Evolutionary conservation across 1,140 invertebrate genomes (phyloP).

Genomic region (Drosophila sp.): DNA sequence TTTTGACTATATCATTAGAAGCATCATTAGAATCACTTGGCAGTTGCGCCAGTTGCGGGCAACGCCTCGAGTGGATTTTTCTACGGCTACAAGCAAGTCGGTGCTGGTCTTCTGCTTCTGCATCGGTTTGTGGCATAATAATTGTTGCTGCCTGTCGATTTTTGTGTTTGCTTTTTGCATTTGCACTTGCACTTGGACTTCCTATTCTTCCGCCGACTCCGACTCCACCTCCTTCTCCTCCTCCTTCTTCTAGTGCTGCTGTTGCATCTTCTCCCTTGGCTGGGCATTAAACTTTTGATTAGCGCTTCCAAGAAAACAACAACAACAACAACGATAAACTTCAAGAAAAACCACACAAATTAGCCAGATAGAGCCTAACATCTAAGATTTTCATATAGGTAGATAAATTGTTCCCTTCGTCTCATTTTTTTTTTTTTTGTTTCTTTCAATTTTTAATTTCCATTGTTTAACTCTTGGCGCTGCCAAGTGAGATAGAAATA

Average conservation of each 20-base stretch:
- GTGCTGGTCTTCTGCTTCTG: slow-evolving; percentile 28
- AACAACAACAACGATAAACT: slow-evolving; percentile 37
- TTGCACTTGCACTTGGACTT: slow-evolving; percentile 29
- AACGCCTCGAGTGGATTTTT: slow-evolving; percentile 78
- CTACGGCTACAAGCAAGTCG: slow-evolving; percentile 63
- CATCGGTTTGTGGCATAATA: not conserved
- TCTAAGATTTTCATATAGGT: slow-evolving; percentile 18
- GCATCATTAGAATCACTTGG: slow-evolving; percentile 81
- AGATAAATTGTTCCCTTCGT: slow-evolving; percentile 14
- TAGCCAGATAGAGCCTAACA: slow-evolving; percentile 38
- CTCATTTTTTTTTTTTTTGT: slow-evolving; percentile 3
- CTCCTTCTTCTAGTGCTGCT: not conserved
- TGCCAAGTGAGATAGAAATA: slow-evolving; percentile 19
- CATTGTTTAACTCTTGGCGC: slow-evolving; percentile 43
- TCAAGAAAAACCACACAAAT: slow-evolving; percentile 54
- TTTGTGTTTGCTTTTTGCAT: slow-evolving; percentile 58
- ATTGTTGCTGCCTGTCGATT: slow-evolving; percentile 38
- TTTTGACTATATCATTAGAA: slow-evolving; percentile 81
- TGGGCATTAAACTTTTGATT: slow-evolving; percentile 73
- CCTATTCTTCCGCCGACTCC: not conserved
- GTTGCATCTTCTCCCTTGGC: slow-evolving; percentile 23
- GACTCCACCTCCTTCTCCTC: not conserved
- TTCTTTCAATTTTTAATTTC: slow-evolving; percentile 19
- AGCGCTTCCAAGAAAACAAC: slow-evolving; percentile 64
- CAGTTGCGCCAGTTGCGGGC: slow-evolving; percentile 67